Conservation (phyloP, 1,140 invertebrate genomes). For the Penaeus japonicus region DNA sequence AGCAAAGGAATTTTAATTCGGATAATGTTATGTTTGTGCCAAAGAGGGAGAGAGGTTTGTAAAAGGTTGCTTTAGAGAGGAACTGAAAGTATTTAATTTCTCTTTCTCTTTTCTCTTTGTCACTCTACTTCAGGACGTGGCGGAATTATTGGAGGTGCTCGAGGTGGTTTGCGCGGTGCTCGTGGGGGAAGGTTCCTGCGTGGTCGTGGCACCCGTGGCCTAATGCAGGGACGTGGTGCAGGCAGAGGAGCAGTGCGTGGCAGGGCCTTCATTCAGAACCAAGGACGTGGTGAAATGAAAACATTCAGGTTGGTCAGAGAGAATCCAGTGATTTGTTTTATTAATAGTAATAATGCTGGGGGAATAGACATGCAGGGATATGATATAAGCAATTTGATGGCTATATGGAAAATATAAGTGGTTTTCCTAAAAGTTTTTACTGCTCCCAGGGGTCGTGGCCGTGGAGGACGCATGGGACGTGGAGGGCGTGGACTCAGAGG, state of each 20-base stretch:
- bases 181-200: constrained; percentile 10
- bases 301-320: constrained; percentile 12
- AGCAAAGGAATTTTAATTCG: too few relatives aligned
- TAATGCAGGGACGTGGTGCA: not conserved
- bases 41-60: too few relatives aligned
- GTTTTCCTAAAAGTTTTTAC: not conserved
- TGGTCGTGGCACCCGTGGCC: not conserved
- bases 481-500: constrained; percentile 25
- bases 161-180: not conserved
- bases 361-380: too few relatives aligned
- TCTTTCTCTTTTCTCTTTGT: not conserved
- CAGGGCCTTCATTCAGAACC: not conserved
- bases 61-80: too few relatives aligned
- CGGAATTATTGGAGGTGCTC: not conserved
- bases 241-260: constrained; percentile 4
- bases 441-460: constrained; percentile 24
- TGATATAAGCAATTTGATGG: too few relatives aligned
- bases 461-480: constrained; percentile 22
- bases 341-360: too few relatives aligned
- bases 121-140: not conserved
- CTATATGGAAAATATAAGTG: too few relatives aligned
- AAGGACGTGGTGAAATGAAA: not conserved
- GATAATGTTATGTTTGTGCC: too few relatives aligned
- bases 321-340: not conserved
- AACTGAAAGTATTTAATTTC: not conserved